phyloP scores from a whole-genome alignment of 2,888 invertebrate species.

The Stenoptilia bipunctidactyla region DNA sequence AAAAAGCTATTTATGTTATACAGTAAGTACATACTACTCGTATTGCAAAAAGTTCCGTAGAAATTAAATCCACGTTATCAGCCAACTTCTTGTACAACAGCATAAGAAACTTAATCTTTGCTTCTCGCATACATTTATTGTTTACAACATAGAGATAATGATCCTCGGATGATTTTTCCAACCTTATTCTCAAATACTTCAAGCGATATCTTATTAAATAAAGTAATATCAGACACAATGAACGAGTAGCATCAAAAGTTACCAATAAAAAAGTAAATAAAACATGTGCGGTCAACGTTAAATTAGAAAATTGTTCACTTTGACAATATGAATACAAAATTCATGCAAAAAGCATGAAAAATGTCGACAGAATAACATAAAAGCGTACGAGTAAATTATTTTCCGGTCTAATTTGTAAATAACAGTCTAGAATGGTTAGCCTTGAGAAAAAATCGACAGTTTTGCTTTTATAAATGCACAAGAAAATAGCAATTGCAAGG shows the following conservation, averaged over 20 bases:
- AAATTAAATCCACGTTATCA: constrained; percentile 37
- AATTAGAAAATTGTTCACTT: constrained; percentile 24
- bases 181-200: constrained; percentile 31
- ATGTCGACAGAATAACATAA: constrained; percentile 26
- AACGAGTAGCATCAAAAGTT: constrained; percentile 43
- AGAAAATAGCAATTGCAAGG: constrained; percentile 24
- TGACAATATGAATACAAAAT: constrained; percentile 28
- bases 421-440: constrained; percentile 30
- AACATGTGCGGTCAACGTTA: constrained; percentile 24
- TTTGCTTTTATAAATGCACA: constrained; percentile 31
- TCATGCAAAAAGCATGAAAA: constrained; percentile 29
- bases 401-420: constrained; percentile 29
- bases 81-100: constrained; percentile 39
- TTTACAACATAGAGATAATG: constrained; percentile 41
- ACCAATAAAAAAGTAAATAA: constrained; percentile 35
- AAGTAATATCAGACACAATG: constrained; percentile 45
- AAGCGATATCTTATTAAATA: constrained; percentile 41
- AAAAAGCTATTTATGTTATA: too few relatives aligned
- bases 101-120: constrained; percentile 38
- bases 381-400: constrained; percentile 5
- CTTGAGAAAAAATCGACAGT: constrained; percentile 26
- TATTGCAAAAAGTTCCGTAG: constrained; percentile 43
- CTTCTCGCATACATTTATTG: constrained; percentile 34
- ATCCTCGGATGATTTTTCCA: constrained; percentile 37
- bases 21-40: constrained; percentile 29